Percentiles rank a stretch among this genome's conserved stretches.
Conservation (phyloP, 2,797 vertebrate genomes). For the Coccyzus lansbergi region DNA sequence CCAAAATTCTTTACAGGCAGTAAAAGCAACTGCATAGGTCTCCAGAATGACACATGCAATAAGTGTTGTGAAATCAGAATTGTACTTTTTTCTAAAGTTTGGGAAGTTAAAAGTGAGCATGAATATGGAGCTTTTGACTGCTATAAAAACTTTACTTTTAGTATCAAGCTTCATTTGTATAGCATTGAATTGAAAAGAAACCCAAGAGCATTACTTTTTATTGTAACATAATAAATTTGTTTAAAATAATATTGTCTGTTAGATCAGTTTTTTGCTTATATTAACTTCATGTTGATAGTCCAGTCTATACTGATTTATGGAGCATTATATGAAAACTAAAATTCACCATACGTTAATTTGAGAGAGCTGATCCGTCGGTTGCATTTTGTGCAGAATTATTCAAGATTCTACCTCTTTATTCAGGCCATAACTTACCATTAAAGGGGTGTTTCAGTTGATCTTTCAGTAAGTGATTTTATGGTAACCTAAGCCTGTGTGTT, state of each 20-base stretch:
- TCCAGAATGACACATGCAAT: neutral
- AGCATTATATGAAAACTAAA: neutral
- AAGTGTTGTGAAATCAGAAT: neutral
- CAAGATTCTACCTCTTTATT: neutral
- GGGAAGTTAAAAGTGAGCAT: neutral
- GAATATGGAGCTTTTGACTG: neutral
- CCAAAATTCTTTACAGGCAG: neutral
- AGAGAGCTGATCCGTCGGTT: neutral
- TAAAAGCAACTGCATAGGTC: neutral
- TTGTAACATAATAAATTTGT: neutral
- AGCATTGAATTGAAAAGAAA: neutral
- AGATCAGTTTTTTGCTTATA: neutral
- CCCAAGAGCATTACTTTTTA: neutral
- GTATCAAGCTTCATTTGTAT: neutral
- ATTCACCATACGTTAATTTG: neutral
- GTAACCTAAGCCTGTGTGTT: neutral
- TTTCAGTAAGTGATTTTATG: conserved; percentile 9
- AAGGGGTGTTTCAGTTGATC: neutral
- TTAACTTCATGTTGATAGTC: neutral
- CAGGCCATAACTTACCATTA: neutral
- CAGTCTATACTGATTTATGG: neutral
- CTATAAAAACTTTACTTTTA: neutral
- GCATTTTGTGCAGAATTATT: neutral
- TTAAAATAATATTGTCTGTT: neutral
- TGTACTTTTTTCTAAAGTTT: neutral